Base-by-base conservation (phyloP, 2,797 vertebrate species). In the Rhynchonycteris naso region DNA sequence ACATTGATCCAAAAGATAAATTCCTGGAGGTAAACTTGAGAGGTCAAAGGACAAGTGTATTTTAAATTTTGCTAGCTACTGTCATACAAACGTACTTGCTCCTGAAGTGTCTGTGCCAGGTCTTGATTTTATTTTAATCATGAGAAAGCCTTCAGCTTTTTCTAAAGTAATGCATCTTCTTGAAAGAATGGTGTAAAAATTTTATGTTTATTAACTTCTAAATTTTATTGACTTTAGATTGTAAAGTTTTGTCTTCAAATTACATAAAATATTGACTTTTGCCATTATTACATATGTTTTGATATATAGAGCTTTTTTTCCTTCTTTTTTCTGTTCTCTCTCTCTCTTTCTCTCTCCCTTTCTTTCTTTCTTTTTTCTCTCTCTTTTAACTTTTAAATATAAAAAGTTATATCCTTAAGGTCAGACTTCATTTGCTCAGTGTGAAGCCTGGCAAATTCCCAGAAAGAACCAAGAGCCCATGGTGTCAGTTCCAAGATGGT, bases 171-270 rank as follows among this genome's bases (percentile, higher is more conserved):
- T 59, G 28, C 0, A 35, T 78, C 59, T 74, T 94, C 87, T 82
- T 92, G 43, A 93, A 95, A 72, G 56, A 80, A 85, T 79, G 35
- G 43, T 83, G 65, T 65, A 93, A n/a, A 54, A 92, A 78, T 68
- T 83, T 81, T 50, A 88, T 85, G 82, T 65, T 68, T 90, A 90
- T 85, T 85, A 87, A 88, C 38, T 68, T 54, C 30, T 54, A 33
- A 65, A 52, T 66, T 66, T 66, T 33, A 82, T 33, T 83, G 33
- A 52, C 76, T 33, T 75, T 56, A 71, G 30, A 15, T 94, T 81
- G 43, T 68, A 58, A 85, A 59, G 16, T 52, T 93, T 68, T 79
- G 16, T 19, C 66, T 91, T 95, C 59, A 86, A 80, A 65, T 65
- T 94, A 65, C 8, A 90, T 28, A 94, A 59, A 91, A 71, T 86